Base-by-base conservation (phyloP, 2,113 vertebrate genomes). In the Thunnus maccoyii region DNA sequence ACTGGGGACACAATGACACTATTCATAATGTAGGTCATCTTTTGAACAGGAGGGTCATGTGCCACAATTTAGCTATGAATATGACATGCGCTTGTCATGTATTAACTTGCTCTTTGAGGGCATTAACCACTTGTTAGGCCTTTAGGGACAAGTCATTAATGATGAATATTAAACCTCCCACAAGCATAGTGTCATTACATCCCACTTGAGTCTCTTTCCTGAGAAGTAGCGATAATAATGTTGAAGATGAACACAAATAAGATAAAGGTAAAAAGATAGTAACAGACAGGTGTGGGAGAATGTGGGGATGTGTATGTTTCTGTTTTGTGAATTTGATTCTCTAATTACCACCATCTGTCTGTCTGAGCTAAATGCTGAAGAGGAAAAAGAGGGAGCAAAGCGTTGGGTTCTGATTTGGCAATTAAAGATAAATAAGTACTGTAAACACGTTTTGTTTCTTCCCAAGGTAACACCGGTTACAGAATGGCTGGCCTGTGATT, bases 271-370 rank as follows among this genome's bases (percentile, higher is more conserved):
- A 66, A 30, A 57, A 61, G 68, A 54, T 61, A 54, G 50, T 65
- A 67, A 64, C 67, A 54, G 83, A 76, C 80, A 83, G 79, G 76
- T 77, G 84, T 72, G 65, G 15, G 69, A 81, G 66, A 73, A 79
- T 65, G 36, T 18, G 22, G 12, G 17, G 46, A 79, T 62, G 47
- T 71, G 36, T 3, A 76, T 77, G 44, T 62, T 76, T 84, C 69
- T 80, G 44, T 79, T 86, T 84, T 80, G 80, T 44, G 57, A 54
- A 83, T 82, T 58, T 4, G 58, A 82, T 83, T 83, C 57, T 68
- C 25, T 89, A 88, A 90, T 88, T 90, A 52, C 72, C 32, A 61
- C 88, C 84, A 83, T 92, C 84, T 89, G 90, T 41, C 75, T 62
- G 50, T 79, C 55, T 72, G 25, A 46, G 61, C 63, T 36, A 46